Percentiles rank a stretch among this genome's conserved stretches.
phyloP scores from a whole-genome alignment of 2,888 invertebrate genomes.

The Agrotis segetum region DNA sequence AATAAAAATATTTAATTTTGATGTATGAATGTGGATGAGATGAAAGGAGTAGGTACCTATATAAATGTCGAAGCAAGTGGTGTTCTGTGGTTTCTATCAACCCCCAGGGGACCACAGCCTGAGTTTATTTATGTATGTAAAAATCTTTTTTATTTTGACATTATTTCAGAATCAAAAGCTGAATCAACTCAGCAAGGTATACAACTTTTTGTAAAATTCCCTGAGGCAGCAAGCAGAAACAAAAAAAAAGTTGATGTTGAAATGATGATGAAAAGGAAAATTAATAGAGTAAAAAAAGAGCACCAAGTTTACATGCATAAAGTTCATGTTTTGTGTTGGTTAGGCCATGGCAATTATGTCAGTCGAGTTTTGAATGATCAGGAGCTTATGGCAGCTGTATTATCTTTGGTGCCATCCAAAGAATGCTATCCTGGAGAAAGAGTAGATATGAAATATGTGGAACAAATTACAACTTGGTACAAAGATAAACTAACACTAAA shows the following conservation, averaged over 20 bases:
- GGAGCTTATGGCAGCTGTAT: slow-evolving; percentile 92
- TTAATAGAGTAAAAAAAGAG: slow-evolving; percentile 95
- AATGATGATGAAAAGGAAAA: slow-evolving; percentile 93
- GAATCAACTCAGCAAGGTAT: slow-evolving; percentile 93
- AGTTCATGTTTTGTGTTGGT: slow-evolving; percentile 95
- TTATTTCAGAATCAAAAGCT: slow-evolving; percentile 82
- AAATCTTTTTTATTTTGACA: neutral
- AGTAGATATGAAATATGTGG: slow-evolving; percentile 94
- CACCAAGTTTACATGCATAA: slow-evolving; percentile 96
- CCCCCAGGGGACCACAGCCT: too few relatives aligned
- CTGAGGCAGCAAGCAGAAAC: slow-evolving; percentile 88
- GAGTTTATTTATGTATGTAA: too few relatives aligned
- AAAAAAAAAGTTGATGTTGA: slow-evolving; percentile 93
- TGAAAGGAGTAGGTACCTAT: too few relatives aligned
- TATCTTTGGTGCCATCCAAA: slow-evolving; percentile 94
- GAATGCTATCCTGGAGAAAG: slow-evolving; percentile 94
- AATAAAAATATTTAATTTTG: too few relatives aligned
- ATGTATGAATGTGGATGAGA: too few relatives aligned
- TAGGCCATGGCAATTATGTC: slow-evolving; percentile 95
- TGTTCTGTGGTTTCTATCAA: too few relatives aligned
- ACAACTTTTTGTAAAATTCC: slow-evolving; percentile 94
- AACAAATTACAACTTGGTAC: slow-evolving; percentile 95
- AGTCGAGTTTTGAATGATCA: slow-evolving; percentile 93
- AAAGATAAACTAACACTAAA: slow-evolving; percentile 91
- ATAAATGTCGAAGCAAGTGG: too few relatives aligned